Evolutionary conservation across 2,113 vertebrate species (phyloP).

Genomic region (Bothrops jararaca): DNA sequence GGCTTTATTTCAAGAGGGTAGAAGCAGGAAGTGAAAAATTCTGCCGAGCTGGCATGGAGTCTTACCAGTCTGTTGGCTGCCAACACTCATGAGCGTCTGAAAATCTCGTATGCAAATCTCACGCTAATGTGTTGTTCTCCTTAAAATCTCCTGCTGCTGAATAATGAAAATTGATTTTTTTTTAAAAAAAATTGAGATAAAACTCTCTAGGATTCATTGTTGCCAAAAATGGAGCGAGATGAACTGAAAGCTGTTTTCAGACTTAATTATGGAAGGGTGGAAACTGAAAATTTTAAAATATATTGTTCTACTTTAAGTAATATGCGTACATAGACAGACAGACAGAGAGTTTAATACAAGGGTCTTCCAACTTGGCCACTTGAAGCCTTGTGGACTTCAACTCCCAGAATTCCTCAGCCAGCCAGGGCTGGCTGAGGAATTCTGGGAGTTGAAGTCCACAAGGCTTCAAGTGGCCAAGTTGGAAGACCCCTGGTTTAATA

Average conservation of each 20-base stretch:
- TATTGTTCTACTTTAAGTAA: neutral
- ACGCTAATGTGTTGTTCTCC: slow-evolving; percentile 2
- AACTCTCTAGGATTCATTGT: neutral
- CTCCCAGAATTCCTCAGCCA: no score
- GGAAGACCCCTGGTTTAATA: neutral
- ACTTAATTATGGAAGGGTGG: neutral
- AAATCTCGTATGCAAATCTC: slow-evolving; percentile 7
- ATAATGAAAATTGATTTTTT: neutral
- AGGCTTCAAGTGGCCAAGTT: no score
- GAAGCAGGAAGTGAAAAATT: slow-evolving; percentile 1
- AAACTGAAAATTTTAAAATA: neutral
- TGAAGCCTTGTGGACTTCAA: no score
- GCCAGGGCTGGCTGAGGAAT: no score
- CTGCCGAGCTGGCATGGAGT: slow-evolving; percentile 14
- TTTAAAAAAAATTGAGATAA: neutral
- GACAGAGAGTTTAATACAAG: neutral
- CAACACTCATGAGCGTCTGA: neutral
- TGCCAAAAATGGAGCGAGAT: neutral
- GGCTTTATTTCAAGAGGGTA: neutral
- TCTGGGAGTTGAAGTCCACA: no score
- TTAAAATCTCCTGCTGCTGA: slow-evolving; percentile 19
- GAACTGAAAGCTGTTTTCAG: neutral
- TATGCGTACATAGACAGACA: neutral
- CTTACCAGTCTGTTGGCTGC: slow-evolving; percentile 15
- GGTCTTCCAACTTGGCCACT: no score